Evolutionary conservation across 2,113 vertebrate genomes (phyloP).

Genomic region (Motacilla tschutschensis): DNA sequence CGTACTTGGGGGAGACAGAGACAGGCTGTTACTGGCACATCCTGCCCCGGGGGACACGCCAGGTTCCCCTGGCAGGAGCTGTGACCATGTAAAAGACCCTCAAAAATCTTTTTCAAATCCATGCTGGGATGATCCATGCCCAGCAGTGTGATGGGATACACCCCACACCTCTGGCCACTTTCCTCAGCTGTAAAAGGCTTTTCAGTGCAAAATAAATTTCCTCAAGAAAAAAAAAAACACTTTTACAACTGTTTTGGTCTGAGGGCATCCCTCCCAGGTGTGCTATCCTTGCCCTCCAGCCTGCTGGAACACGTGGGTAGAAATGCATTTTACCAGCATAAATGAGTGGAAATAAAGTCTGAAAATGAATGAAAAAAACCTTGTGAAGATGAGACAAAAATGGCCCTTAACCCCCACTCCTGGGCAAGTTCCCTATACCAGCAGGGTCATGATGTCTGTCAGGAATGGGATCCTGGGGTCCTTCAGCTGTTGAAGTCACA

Average conservation of each 20-base stretch:
- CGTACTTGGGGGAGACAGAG: slow-evolving; percentile 78
- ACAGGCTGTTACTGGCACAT: not conserved
- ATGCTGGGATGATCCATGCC: not conserved
- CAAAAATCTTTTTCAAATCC: not conserved
- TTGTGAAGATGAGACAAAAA: not conserved
- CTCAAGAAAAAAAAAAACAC: not conserved
- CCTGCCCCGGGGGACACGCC: not conserved
- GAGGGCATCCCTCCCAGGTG: not conserved
- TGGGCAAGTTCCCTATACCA: not conserved
- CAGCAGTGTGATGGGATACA: not conserved
- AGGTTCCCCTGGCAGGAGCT: not conserved
- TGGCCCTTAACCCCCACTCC: not conserved
- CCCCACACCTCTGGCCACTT: not conserved
- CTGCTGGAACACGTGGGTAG: not conserved
- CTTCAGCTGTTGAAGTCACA: not conserved
- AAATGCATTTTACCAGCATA: not conserved
- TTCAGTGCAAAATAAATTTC: not conserved
- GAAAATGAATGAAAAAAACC: not conserved
- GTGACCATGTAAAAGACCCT: not conserved
- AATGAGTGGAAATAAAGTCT: not conserved
- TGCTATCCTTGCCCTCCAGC: not conserved
- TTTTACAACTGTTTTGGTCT: not conserved
- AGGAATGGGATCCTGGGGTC: not conserved
- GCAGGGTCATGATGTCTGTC: rapidly evolving
- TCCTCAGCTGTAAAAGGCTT: not conserved